Evolutionary conservation across 1,140 invertebrate species (phyloP), one percentile per base, ranked within the genome.

Genomic region (Ceratosolen fusciceps): DNA sequence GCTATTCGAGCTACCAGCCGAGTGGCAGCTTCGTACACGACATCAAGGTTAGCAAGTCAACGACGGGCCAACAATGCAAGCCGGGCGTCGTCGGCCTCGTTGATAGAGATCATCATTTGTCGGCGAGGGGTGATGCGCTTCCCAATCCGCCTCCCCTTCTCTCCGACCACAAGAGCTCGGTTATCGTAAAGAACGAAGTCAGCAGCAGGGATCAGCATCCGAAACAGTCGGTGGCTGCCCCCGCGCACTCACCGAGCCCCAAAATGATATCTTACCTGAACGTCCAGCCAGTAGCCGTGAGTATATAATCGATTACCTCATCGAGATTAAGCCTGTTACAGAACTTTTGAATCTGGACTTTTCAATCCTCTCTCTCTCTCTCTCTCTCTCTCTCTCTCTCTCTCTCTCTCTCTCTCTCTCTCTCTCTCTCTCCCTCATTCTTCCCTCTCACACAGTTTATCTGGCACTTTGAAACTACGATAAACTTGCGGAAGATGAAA

Each of bases 151-250:
- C 93, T 68, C 92, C 91, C 10, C 83, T 94, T 3, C 88, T 94
- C 70, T 62, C 92, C 82, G 94, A 95, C 88, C 89, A 93, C 80
- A 95, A 95, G 84, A 95, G 92, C 85, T 94, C 94, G 85, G 94
- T 95, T 82, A 95, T 95, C 87, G 94, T 95, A 29, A 95, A 95
- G 88, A 94, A 95, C 86, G 94, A 95, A 80, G 92, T 91, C 31
- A 80, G 54, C 31, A 80, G 54, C 37, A 71, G 79, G 29, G 74
- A 77, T 26, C 70, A 39, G 39, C 58, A 73, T 7, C 39, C 72
- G 14, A 47, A 75, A 7, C 62, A 80, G 39, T 16, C 56, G 9
- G 14, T 85, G 88, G 52, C 91, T 91, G 21, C 92, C 92, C 62
- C 89, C 90, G 74, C 79, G 10, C 92, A 93, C 84, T 94, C 94